Conservation (phyloP, 1,140 invertebrate genomes). For the Teleogryllus occipitalis region DNA sequence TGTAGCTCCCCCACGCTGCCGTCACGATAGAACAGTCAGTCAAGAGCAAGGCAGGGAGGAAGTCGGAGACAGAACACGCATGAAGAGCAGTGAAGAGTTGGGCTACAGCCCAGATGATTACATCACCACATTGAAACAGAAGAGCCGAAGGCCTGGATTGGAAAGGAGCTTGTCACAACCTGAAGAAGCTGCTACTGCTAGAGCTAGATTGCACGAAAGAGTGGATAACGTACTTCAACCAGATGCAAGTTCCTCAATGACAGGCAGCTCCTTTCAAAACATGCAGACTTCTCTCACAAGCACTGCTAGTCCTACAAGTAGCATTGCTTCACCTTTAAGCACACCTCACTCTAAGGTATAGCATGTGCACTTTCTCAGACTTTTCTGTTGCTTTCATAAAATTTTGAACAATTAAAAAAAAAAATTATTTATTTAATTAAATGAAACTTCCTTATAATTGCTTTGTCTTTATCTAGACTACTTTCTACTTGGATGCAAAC, state of each 20-base stretch:
- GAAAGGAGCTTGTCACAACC: conserved; percentile 7
- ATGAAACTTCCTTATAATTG: not conserved
- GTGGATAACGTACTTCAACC: not conserved
- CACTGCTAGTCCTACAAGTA: not conserved
- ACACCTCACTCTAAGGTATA: conserved; percentile 9
- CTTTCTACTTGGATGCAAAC: conserved; percentile 9
- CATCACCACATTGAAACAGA: conserved; percentile 45
- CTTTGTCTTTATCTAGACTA: conserved; percentile 10
- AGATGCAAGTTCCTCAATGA: not conserved
- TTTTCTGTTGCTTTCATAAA: not conserved
- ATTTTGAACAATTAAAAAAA: not conserved
- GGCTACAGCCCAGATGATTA: conserved; percentile 64
- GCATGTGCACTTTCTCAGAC: not conserved
- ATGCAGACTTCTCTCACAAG: conserved; percentile 7
- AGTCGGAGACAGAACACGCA: conserved; percentile 54
- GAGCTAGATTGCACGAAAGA: not conserved
- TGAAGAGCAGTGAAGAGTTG: conserved; percentile 63
- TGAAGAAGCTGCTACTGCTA: not conserved
- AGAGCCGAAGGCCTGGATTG: conserved; percentile 25
- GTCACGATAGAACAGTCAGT: conserved; percentile 41
- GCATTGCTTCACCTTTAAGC: conserved; percentile 9
- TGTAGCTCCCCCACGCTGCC: conserved; percentile 38
- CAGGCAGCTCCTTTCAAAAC: not conserved
- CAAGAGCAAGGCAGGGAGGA: conserved; percentile 49
- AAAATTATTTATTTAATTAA: not conserved